A percentile compares a stretch with the other conserved stretches of the same genome.
Evolutionary conservation across 35 echinoderm and acorn worm species (phyloP).

Genomic region (Apostichopus californicus): DNA sequence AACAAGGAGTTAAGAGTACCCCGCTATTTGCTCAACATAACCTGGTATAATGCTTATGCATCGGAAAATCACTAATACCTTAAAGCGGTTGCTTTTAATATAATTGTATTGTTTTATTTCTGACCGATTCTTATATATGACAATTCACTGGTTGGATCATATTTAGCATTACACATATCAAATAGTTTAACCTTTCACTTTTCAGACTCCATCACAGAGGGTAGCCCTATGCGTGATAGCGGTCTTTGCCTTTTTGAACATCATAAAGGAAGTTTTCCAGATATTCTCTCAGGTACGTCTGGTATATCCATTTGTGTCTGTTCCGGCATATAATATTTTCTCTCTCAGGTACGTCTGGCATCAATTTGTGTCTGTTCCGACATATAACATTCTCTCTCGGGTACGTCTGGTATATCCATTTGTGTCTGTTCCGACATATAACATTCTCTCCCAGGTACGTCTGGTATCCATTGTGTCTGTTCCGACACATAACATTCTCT

Average conservation of each 20-base stretch:
- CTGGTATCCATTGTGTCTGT: neutral
- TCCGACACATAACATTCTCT: slow-evolving; percentile 57
- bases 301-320: slow-evolving; percentile 14
- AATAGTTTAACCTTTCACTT: neutral
- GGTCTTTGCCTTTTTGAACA: neutral
- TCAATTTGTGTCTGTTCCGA: neutral
- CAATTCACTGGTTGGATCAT: neutral
- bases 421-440: neutral
- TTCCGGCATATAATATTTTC: neutral
- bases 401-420: slow-evolving; percentile 46
- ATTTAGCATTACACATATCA: neutral
- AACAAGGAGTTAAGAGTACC: too few species aligned
- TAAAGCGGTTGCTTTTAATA: neutral
- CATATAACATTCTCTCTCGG: slow-evolving; percentile 73
- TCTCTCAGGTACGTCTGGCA: neutral
- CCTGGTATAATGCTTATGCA: neutral
- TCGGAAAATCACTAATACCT: neutral
- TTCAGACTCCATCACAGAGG: neutral
- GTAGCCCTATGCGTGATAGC: neutral
- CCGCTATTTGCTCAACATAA: too few species aligned
- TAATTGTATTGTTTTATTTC: neutral
- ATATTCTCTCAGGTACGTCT: slow-evolving; percentile 77
- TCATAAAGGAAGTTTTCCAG: slow-evolving; percentile 85
- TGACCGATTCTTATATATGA: neutral
- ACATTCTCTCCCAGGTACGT: too few species aligned